phyloP scores from a whole-genome alignment of 2,888 invertebrate genomes.

The Margaritifera margaritifera region DNA sequence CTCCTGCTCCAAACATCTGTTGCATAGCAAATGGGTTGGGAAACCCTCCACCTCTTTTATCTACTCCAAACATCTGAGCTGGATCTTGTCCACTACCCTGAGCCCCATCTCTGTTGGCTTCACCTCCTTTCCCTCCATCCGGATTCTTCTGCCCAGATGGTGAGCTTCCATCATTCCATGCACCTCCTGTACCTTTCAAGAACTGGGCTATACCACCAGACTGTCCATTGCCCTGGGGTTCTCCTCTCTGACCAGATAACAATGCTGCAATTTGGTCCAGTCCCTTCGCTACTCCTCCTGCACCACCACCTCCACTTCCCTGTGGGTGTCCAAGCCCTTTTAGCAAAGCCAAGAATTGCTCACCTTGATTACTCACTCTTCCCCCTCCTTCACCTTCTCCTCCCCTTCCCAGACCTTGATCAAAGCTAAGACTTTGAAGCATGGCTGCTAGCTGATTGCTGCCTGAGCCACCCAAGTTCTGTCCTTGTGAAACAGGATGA shows the following conservation, averaged over 20 bases:
- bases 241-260: no score
- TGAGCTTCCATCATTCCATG: no score
- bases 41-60: not conserved
- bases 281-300: no score
- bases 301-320: no score
- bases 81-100: constrained; percentile 1
- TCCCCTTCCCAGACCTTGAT: constrained; percentile 1
- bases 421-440: constrained; percentile 6
- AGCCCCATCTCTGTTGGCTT: not conserved
- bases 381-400: not conserved
- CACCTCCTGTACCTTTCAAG: no score
- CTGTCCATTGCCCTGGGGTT: no score
- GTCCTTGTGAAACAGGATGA: not conserved
- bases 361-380: not conserved
- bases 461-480: not conserved
- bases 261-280: no score
- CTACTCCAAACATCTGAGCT: not conserved
- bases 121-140: constrained; percentile 3
- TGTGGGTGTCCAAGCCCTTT: no score
- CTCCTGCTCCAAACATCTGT: constrained; percentile 3
- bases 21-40: no score
- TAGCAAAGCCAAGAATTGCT: no score
- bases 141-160: not conserved
- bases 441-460: constrained; percentile 1
- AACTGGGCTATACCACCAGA: no score